phyloP scores from a whole-genome alignment of 2,113 vertebrate species.

The Conger conger region DNA sequence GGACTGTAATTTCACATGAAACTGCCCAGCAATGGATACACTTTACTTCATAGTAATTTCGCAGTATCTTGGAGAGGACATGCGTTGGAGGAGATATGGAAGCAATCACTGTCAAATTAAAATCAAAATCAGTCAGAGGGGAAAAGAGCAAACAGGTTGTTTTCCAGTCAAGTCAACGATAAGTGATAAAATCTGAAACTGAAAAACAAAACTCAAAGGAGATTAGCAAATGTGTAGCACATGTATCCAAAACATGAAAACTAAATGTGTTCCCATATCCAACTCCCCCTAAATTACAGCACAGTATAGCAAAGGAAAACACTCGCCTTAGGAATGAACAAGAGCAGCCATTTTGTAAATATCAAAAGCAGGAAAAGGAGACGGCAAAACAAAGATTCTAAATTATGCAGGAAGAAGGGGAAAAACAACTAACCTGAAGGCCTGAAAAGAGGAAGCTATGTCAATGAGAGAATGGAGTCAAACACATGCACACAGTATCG shows the following conservation, averaged over 20 bases:
- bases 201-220: constrained; percentile 7
- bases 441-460: neutral
- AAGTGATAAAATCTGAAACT: constrained; percentile 24
- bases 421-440: neutral
- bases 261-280: neutral
- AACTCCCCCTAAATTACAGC: constrained; percentile 1
- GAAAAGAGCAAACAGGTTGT: neutral
- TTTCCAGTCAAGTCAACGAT: neutral
- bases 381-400: neutral
- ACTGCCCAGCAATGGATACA: neutral
- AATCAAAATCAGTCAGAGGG: constrained; percentile 12
- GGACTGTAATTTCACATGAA: neutral
- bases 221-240: constrained; percentile 22
- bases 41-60: constrained; percentile 1
- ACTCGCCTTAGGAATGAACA: neutral
- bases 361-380: neutral
- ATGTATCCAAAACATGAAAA: neutral
- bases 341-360: neutral
- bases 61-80: neutral
- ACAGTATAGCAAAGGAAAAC: neutral
- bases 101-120: neutral
- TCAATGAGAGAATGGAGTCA: neutral
- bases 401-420: neutral
- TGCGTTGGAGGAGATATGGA: neutral
- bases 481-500: too few relatives aligned